phyloP scores from a whole-genome alignment of 2,888 invertebrate genomes.

The Coelopa pilipes region DNA sequence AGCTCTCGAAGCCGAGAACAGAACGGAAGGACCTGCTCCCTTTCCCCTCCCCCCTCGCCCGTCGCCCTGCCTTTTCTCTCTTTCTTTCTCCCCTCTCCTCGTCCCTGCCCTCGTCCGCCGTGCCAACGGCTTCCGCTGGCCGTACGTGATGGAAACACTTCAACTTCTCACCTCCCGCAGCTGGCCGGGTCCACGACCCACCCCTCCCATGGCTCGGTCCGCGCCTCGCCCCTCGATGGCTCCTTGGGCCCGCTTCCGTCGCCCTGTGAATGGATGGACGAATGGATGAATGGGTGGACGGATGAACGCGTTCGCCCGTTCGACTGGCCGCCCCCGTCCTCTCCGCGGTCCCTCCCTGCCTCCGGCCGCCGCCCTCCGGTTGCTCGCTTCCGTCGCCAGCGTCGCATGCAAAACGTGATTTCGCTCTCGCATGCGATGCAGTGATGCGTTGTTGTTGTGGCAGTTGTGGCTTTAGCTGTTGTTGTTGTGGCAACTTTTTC shows the following conservation, averaged over 20 bases:
- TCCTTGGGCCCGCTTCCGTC: not conserved
- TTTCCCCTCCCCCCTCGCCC: not conserved
- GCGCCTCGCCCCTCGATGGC: not conserved
- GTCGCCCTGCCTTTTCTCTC: not conserved
- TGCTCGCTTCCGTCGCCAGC: conserved; percentile 7
- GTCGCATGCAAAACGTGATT: conserved; percentile 36
- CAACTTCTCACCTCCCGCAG: conserved; percentile 17
- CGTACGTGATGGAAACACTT: conserved; percentile 32
- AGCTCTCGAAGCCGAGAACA: too few species aligned
- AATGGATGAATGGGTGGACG: conserved; percentile 18
- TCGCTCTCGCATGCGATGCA: conserved; percentile 28
- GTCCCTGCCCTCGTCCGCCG: conserved; percentile 1
- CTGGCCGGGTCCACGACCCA: too few species aligned
- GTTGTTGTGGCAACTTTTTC: not conserved
- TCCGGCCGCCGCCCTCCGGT: too few species aligned
- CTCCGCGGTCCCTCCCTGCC: too few species aligned
- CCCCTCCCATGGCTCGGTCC: not conserved
- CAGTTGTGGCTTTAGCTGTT: not conserved
- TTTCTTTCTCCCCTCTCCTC: not conserved
- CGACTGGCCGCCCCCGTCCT: too few species aligned
- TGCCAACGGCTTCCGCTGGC: conserved; percentile 12
- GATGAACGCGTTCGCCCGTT: not conserved
- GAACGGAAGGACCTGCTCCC: too few species aligned
- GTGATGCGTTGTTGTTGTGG: not conserved
- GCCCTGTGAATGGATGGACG: conserved; percentile 2